These are phyloP conservation scores for Zygaena filipendulae DNA, from an alignment of 2,888 invertebrate genomes.

Conservation along the genomic window DNA sequence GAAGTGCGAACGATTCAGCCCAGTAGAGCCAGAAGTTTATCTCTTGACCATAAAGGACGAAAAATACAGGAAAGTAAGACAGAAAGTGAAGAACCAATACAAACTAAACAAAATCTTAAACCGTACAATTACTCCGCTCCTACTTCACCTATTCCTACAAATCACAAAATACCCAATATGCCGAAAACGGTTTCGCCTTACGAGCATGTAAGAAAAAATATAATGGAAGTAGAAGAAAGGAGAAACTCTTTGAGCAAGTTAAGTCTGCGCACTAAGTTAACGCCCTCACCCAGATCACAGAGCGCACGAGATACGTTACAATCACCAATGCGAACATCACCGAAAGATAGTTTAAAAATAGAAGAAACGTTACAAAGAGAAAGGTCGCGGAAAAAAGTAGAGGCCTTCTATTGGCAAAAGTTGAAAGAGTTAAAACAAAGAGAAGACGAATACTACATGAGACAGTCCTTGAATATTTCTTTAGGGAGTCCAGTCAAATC, in stretches of 20 bases:
- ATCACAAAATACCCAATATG: slow-evolving; percentile 48
- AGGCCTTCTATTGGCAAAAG: slow-evolving; percentile 77
- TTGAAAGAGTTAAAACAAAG: slow-evolving; percentile 71
- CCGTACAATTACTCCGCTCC: slow-evolving; percentile 59
- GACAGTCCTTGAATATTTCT: slow-evolving; percentile 31
- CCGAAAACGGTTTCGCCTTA: slow-evolving; percentile 55
- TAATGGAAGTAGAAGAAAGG: slow-evolving; percentile 50
- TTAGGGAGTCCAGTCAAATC: slow-evolving; percentile 21
- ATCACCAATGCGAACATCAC: slow-evolving; percentile 16
- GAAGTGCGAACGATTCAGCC: slow-evolving; percentile 55
- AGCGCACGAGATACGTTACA: slow-evolving; percentile 18
- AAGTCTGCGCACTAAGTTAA: slow-evolving; percentile 26
- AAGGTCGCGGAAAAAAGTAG: slow-evolving; percentile 68
- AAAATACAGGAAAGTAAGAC: slow-evolving; percentile 14
- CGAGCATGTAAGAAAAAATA: slow-evolving; percentile 44
- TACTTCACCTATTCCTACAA: slow-evolving; percentile 45
- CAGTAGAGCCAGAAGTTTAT: slow-evolving; percentile 49
- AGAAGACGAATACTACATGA: slow-evolving; percentile 65
- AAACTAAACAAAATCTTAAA: slow-evolving; percentile 11
- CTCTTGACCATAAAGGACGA: slow-evolving; percentile 23
- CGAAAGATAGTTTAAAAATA: slow-evolving; percentile 16
- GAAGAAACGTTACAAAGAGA: slow-evolving; percentile 45
- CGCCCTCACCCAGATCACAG: slow-evolving; percentile 26
- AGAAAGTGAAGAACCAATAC: slow-evolving; percentile 17
- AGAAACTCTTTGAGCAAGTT: slow-evolving; percentile 38